Percentiles rank a stretch among this genome's conserved stretches.
These are phyloP conservation scores for Allobates femoralis DNA, from an alignment of 2,797 vertebrate species.

Conservation along the genomic window DNA sequence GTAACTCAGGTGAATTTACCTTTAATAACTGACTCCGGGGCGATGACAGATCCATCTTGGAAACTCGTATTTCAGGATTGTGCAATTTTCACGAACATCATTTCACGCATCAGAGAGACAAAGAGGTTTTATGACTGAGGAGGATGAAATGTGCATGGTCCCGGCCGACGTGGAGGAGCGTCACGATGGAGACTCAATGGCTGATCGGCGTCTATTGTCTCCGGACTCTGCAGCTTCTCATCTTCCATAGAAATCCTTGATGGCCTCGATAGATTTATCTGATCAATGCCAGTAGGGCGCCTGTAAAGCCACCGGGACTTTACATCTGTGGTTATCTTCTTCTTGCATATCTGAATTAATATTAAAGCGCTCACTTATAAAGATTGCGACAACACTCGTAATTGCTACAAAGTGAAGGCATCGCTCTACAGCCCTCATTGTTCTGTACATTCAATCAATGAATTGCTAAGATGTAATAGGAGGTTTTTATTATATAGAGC, in stretches of 20 bases:
- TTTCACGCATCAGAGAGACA: conserved; percentile 32
- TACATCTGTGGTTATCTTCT: background rate
- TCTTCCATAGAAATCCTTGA: background rate
- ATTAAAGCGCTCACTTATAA: background rate
- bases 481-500: background rate
- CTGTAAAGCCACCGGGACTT: background rate
- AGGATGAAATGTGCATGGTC: conserved; percentile 6
- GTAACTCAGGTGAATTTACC: background rate
- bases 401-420: background rate
- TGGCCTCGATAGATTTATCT: conserved; percentile 12
- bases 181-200: background rate
- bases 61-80: background rate
- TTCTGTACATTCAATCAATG: background rate
- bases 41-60: background rate
- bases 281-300: conserved; percentile 18
- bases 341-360: background rate
- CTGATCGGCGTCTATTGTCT: background rate
- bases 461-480: background rate
- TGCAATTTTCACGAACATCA: background rate
- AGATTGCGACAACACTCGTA: background rate
- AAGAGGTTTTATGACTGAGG: background rate
- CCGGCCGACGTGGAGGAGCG: background rate
- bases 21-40: background rate
- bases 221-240: background rate
- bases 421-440: background rate